Evolutionary conservation across 2,797 vertebrate species (phyloP), one percentile per base, ranked within the genome.

Genomic region (Smutsia gigantea): DNA sequence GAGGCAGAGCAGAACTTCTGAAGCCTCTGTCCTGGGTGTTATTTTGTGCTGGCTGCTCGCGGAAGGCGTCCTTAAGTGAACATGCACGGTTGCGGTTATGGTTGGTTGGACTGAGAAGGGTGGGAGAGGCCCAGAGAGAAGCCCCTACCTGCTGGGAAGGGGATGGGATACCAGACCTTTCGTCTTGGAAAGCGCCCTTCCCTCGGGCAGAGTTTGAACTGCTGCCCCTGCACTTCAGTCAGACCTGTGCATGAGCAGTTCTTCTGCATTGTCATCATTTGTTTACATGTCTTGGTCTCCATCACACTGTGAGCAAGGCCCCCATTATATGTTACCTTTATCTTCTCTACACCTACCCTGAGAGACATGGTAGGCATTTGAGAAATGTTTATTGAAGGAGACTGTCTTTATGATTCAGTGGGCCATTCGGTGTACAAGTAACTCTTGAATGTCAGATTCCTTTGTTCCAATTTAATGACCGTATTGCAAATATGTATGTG

Each of bases 401-500:
- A 46, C 23, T 79, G 29, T 74, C 59, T 66, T 42, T 87, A 23
- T 46, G 46, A 77, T 93, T 85, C 42, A 82, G 74, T 57, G 55
- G 25, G 18, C 31, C 31, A 31, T 39, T 66, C 25, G 59, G 51
- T 5, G 14, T 93, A 8, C 18, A 74, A 2, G 7, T n/a, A 49
- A 81, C 11, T 72, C 74, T 71, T 92, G 21, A n/a, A 11, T 55
- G 46, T 81, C 27, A 27, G 25, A 18, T 90, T 75, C 23, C 9
- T 72, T 94, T 96, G 85, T 59, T 83, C 23, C 37, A 75, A 83
- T 59, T 14, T 78, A 61, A 69, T 57, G 51, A 91, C 46, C 46
- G 12, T 69, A 51, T 2, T 90, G 27, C 23, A 92, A 46, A 78
- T 42, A 19, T 7, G 27, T 23, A 8, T 5, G 49, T 29, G 21